Percentiles rank a stretch among this genome's conserved stretches.
Conservation (phyloP, 2,888 invertebrate species). For the Brachylomia viminalis region DNA sequence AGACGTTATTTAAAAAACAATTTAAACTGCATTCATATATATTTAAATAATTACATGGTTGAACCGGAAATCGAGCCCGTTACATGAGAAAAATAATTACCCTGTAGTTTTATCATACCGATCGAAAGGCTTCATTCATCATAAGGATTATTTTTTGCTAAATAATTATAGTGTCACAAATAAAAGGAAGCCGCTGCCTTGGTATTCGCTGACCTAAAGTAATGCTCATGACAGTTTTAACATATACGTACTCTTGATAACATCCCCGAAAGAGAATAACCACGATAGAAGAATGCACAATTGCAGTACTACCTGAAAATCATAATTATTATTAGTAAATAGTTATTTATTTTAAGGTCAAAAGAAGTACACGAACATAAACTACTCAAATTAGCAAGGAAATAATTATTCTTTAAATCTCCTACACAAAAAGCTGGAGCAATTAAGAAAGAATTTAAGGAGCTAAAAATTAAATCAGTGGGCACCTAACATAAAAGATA, state of each 20-base stretch:
- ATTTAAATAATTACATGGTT: too few species aligned
- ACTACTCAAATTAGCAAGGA: background rate
- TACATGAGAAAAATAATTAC: too few species aligned
- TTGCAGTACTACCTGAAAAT: slow-evolving; percentile 75
- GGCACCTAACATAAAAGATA: background rate
- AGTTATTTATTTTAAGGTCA: background rate
- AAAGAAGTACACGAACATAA: background rate
- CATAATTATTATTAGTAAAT: background rate
- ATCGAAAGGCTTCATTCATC: too few species aligned
- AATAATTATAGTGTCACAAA: too few species aligned
- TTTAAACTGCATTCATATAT: too few species aligned
- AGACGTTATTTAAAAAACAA: too few species aligned
- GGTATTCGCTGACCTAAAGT: too few species aligned
- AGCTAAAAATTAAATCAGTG: background rate
- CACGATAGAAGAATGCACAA: slow-evolving; percentile 74
- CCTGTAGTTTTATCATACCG: too few species aligned
- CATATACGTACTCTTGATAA: slow-evolving; percentile 76
- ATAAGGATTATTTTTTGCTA: too few species aligned
- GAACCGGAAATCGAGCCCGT: too few species aligned
- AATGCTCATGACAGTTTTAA: too few species aligned
- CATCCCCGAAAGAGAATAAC: slow-evolving; percentile 73
- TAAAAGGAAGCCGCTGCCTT: too few species aligned
- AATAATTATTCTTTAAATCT: background rate
- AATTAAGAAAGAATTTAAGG: background rate
- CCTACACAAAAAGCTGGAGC: background rate